A percentile compares a stretch with the other conserved stretches of the same genome.
Evolutionary conservation across 1,140 invertebrate species (phyloP).

Genomic region (Sminthurides bifidus): DNA sequence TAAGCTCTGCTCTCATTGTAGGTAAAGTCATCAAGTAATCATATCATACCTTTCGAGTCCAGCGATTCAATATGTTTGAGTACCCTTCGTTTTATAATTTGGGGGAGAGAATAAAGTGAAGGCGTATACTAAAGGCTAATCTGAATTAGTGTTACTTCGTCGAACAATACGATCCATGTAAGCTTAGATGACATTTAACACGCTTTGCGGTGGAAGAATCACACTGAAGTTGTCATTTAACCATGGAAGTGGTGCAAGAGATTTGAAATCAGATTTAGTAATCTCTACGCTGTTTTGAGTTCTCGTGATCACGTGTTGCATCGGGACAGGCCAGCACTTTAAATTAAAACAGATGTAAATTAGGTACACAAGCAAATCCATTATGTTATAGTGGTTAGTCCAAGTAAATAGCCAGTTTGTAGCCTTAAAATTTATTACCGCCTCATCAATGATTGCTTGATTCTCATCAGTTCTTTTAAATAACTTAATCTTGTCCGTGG

Average conservation of each 20-base stretch:
- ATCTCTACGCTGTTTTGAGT: slow-evolving; percentile 48
- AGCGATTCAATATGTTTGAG: slow-evolving; percentile 54
- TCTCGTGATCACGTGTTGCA: slow-evolving; percentile 40
- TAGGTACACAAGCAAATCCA: not conserved
- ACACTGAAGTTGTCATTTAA: slow-evolving; percentile 75
- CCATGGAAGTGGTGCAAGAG: slow-evolving; percentile 73
- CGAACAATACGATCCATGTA: slow-evolving; percentile 77
- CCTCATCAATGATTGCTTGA: slow-evolving; percentile 9
- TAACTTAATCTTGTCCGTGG: not conserved
- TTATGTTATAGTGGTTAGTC: too few relatives aligned
- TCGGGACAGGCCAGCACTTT: not conserved
- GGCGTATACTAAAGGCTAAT: slow-evolving; percentile 59
- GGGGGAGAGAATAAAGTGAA: slow-evolving; percentile 93
- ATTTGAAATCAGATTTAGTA: slow-evolving; percentile 60
- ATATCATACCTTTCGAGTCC: slow-evolving; percentile 64
- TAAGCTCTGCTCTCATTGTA: too few relatives aligned
- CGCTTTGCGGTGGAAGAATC: not conserved
- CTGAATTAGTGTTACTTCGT: slow-evolving; percentile 48
- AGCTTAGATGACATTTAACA: slow-evolving; percentile 59
- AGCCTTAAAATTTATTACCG: slow-evolving; percentile 14
- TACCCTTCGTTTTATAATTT: slow-evolving; percentile 66
- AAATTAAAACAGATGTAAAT: not conserved
- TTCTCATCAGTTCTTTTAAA: slow-evolving; percentile 23
- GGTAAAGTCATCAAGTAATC: not conserved
- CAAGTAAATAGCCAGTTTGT: not conserved